Evolutionary conservation across 2,113 vertebrate genomes (phyloP), one percentile per base, ranked within the genome.

Genomic region (Ia io): DNA sequence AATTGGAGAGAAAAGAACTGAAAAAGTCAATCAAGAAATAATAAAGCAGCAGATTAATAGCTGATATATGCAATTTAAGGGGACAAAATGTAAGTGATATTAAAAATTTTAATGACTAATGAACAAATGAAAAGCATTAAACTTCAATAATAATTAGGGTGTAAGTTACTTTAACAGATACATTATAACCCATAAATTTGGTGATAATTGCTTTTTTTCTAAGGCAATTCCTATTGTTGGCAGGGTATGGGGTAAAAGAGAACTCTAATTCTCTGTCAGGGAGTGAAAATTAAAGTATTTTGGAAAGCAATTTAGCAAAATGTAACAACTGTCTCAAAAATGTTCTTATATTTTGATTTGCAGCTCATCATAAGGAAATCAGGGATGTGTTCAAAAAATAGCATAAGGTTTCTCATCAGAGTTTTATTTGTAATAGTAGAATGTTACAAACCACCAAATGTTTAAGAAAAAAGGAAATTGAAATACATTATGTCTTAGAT

Each of bases 271-370:
- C 28, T 71, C 82, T 71, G 16, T 25, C n/a, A 3, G 7, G 30
- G 47, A 88, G 30, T 71, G 10, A 77, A 97, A 93, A 95, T 85
- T 63, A 73, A 11, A 88, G 30, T 35, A 61, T 93, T 94, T 94
- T 59, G 6, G 42, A 85, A 93, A 95, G n/a, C 44, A 93, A 78
- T 71, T 96, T 95, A 73, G 18, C 71, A 92, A 96, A 96, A 92
- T 32, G 9, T 71, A 82, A 53, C 47, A 88, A 88, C 35, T 56
- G 42, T 47, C 18, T 88, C 56, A 53, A 87, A 96, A 80, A 73
- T 91, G 35, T 53, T 69, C 61, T 44, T 49, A 25, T 63, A 70
- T 79, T 94, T 93, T 93, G 88, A 53, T 73, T 93, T 69, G n/a
- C 13, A 69, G 76, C 12, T 95, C 83, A 84, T 90, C 79, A 95